phyloP scores from a whole-genome alignment of 1,140 invertebrate genomes.

The Aricia agestis region DNA sequence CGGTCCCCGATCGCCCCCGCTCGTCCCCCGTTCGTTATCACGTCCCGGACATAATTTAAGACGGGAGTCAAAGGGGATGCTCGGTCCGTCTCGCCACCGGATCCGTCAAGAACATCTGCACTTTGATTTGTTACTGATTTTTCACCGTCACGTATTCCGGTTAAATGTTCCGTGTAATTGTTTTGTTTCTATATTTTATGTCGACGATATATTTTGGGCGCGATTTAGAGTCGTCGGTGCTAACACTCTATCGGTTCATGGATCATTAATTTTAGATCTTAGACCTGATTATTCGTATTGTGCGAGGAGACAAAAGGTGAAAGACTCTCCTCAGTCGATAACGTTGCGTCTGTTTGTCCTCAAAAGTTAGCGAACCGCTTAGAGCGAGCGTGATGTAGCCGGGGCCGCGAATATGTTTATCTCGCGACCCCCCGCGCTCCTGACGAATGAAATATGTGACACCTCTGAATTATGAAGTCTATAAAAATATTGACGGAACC shows the following conservation, averaged over 20 bases:
- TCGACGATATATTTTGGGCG: background rate
- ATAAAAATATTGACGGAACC: constrained; percentile 43
- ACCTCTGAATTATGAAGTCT: constrained; percentile 42
- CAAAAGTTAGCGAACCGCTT: background rate
- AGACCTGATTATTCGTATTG: no score
- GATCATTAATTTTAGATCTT: no score
- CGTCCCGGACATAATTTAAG: constrained; percentile 69
- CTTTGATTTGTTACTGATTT: constrained; percentile 39
- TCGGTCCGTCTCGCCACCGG: constrained; percentile 35
- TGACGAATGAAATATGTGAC: constrained; percentile 51
- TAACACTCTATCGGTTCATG: no score
- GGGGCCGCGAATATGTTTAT: constrained; percentile 14
- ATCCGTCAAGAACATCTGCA: constrained; percentile 45
- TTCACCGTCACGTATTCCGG: constrained; percentile 19
- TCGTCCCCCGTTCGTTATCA: constrained; percentile 52
- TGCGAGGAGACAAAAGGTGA: no score
- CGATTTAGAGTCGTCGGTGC: background rate
- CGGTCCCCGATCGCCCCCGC: constrained; percentile 22
- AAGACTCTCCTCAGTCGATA: no score
- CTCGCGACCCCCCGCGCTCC: background rate
- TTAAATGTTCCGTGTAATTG: constrained; percentile 20
- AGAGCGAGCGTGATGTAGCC: background rate
- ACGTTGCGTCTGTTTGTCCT: background rate
- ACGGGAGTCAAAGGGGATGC: constrained; percentile 44
- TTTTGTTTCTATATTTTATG: background rate